Percentiles rank a stretch among this genome's conserved stretches.
Evolutionary conservation across 23 tunicate genomes (phyloP).

Genomic region (Oikopleura albicans): DNA sequence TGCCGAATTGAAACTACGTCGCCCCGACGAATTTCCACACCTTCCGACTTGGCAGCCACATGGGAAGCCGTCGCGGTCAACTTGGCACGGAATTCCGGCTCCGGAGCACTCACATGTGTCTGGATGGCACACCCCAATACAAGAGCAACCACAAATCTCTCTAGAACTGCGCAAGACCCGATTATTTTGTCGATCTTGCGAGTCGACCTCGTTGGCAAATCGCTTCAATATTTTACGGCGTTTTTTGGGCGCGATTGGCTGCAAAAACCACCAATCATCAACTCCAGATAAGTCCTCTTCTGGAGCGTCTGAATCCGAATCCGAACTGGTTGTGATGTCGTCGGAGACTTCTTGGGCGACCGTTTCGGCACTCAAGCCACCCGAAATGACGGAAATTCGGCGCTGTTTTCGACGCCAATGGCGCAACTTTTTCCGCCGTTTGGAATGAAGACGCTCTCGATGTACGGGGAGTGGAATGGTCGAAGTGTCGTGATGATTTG

Average conservation of each 20-base stretch:
- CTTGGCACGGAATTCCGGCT: constrained; percentile 11
- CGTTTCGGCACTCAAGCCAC: neutral
- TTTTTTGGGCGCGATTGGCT: constrained; percentile 10
- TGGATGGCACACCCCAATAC: neutral
- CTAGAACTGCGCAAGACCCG: neutral
- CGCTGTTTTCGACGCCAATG: neutral
- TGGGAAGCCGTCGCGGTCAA: constrained; percentile 6
- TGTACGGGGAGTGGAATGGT: neutral
- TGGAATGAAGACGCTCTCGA: constrained; percentile 13
- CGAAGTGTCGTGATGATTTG: neutral
- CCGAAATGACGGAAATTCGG: neutral
- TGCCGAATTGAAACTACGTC: constrained; percentile 3
- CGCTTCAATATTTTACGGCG: constrained; percentile 8
- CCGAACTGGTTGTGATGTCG: neutral
- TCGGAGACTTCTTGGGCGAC: neutral
- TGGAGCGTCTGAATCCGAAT: constrained; percentile 15
- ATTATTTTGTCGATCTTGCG: neutral
- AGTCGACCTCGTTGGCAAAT: neutral
- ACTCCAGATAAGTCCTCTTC: constrained; percentile 14
- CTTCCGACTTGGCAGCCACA: neutral
- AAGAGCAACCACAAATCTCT: constrained; percentile 8
- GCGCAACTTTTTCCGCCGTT: constrained; percentile 1
- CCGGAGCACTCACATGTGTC: neutral
- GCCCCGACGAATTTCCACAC: neutral
- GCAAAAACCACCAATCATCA: constrained; percentile 16